Base-by-base conservation (phyloP, 1,140 invertebrate species). In the Phenacoccus solenopsis region DNA sequence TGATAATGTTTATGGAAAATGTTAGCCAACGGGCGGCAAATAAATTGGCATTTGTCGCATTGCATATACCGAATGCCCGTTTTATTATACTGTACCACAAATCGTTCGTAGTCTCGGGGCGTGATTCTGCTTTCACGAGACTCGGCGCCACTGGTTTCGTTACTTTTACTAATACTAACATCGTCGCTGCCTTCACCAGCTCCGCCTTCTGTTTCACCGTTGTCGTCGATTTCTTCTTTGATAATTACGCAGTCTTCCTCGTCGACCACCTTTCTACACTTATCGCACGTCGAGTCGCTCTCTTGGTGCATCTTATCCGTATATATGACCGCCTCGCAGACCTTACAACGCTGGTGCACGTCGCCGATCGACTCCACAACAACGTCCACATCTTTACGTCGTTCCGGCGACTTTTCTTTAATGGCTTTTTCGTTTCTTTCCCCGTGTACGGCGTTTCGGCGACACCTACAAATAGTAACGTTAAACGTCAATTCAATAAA, bases 31-130 rank as follows among this genome's bases (percentile, higher is more conserved):
- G 59, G 59, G 2, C 59, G 59, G 16, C 59, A 64, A 16, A 64
- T 64, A 16, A 64, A 64, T 16, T 25, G 22, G 59, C 59, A 64
- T 25, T 64, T 64, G 21, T 64, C 59, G 59, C 59, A 64, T 16
- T 64, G 21, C 59, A 64, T 64, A 16, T 64, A 64, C 9, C 9
- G 12, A 10, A 64, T 64, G 21, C 59, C 59, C 3, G 38, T 49
- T 49, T n/a, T 49, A 64, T 64, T 64, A 27, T 64, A 24, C 9
- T 64, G 59, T 9, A 64, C 59, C 4, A 64, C 59, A 20, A 64
- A 64, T 25, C 21, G 10, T 9, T 64, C 59, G 22, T 24, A 64
- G 7, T 64, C 25, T 20, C 25, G 20, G 13, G 59, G 22, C 12
- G 25, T 16, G 2, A 49, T n/a, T 49, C 20, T 49, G n/a, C n/a